Conservation (phyloP, 2,797 vertebrate species). For the Melanogrammus aeglefinus region DNA sequence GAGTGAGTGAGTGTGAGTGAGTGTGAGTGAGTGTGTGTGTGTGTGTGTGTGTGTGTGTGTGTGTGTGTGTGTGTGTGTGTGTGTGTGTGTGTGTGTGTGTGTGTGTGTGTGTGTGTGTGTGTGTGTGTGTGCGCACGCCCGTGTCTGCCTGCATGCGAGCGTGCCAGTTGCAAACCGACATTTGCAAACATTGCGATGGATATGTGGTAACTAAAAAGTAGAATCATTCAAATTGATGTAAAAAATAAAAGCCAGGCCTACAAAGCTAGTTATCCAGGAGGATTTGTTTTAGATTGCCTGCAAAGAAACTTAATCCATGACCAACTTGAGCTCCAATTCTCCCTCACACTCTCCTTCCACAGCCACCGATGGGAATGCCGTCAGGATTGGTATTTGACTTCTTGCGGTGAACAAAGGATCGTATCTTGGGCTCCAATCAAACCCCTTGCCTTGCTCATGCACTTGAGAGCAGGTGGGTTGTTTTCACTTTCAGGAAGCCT, state of each 20-base stretch:
- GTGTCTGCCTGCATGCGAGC: background rate
- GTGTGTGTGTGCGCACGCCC: too few species aligned
- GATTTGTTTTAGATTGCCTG: slow-evolving; percentile 27
- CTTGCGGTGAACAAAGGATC: slow-evolving; percentile 30
- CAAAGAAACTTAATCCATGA: slow-evolving; percentile 31
- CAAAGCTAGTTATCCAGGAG: background rate
- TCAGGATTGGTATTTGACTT: slow-evolving; percentile 31
- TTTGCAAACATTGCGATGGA: background rate
- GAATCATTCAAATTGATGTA: background rate
- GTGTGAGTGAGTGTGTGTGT: too few species aligned
- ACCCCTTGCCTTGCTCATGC: too few species aligned
- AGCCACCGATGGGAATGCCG: slow-evolving; percentile 7
- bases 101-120: too few species aligned
- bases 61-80: background rate
- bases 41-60: too few species aligned
- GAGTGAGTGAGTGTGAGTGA: too few species aligned
- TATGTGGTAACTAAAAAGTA: background rate
- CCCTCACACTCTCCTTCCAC: slow-evolving; percentile 20
- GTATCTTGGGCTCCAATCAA: slow-evolving; percentile 3
- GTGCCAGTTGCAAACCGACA: background rate
- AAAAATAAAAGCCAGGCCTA: background rate
- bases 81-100: background rate
- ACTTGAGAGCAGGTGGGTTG: background rate
- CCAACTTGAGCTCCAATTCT: slow-evolving; percentile 16
- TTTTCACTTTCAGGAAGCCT: background rate